Base-by-base conservation (phyloP, 1,140 invertebrate genomes). In the Procambarus clarkii region DNA sequence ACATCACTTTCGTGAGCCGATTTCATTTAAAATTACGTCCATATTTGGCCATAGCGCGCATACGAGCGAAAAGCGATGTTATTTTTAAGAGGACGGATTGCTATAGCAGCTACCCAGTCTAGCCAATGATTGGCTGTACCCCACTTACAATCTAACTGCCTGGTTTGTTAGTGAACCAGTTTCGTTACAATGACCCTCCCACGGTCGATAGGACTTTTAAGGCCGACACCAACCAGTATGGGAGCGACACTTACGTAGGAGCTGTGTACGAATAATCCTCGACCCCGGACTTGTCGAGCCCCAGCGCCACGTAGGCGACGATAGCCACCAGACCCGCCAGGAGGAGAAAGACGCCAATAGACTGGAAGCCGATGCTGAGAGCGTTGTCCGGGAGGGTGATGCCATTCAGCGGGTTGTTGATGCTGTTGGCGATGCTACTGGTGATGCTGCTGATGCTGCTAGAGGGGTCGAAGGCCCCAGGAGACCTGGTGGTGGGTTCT, bases 321-420 rank as follows among this genome's bases (percentile, higher is more conserved):
- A 83, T 46, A 34, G 58, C 81, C 2, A 83, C 60, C 58, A 83
- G 7, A 2, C 81, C 81, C 24, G 81, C 81, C 81, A 83, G 18
- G 58, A 83, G 60, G 58, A 83, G 60, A 58, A 83, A 83, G 9
- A 54, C 18, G 0, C 81, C 81, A 24, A 83, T 46, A 34, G 81
- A 83, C 81, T 83, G 58, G 11, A 83, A 44, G 60, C 81, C 69
- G 11, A 83, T 83, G 60, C 58, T 69, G 58, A 83, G 81, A 54
- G 60, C 60, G 60, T 83, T 83, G 58, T 83, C 81, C 3, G 81
- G 81, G 60, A 83, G 58, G 0, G n/a, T 34, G 58, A 83, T 83
- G 58, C 69, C 81, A 13, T 83, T 34, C 0, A 83, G 60, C 34
- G 60, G 60, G 44, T 83, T 83, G 18, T n/a, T 69, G 34, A 45